Conservation (phyloP, 2,888 invertebrate genomes). For the Autographa pulchrina region DNA sequence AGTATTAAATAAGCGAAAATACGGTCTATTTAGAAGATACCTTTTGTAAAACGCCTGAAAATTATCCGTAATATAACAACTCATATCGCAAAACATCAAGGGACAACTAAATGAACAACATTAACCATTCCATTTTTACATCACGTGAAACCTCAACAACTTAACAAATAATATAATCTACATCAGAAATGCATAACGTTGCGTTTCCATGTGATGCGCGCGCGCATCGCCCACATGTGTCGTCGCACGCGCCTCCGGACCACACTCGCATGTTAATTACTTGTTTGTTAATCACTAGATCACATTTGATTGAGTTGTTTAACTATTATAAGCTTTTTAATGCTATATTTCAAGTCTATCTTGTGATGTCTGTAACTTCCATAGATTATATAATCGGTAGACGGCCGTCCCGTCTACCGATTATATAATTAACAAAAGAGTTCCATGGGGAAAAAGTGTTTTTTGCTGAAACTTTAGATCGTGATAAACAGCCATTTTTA, state of each 20-base stretch:
- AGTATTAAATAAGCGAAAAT: too few relatives aligned
- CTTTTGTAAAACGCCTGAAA: too few relatives aligned
- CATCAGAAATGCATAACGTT: slow-evolving; percentile 50
- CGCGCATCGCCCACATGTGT: slow-evolving; percentile 55
- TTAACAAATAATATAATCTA: slow-evolving; percentile 51
- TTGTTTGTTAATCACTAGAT: slow-evolving; percentile 52
- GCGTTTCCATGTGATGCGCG: slow-evolving; percentile 51
- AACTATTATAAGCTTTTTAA: slow-evolving; percentile 26
- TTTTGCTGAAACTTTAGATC: too few relatives aligned
- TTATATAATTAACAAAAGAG: too few relatives aligned
- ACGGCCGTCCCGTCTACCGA: too few relatives aligned
- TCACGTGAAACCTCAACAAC: slow-evolving; percentile 21
- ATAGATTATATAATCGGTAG: neutral
- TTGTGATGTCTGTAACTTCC: slow-evolving; percentile 23
- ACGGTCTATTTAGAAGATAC: too few relatives aligned
- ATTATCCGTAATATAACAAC: neutral
- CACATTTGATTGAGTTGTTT: slow-evolving; percentile 48
- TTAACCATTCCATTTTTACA: neutral
- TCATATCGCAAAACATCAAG: neutral
- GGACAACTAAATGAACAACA: neutral
- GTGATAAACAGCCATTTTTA: too few relatives aligned
- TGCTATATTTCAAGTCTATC: slow-evolving; percentile 8
- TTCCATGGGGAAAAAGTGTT: too few relatives aligned
- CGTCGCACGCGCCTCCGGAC: slow-evolving; percentile 51
- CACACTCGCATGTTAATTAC: slow-evolving; percentile 51